A percentile compares a stretch with the other conserved stretches of the same genome.
Evolutionary conservation across 2,888 invertebrate genomes (phyloP).

Genomic region (Agriopis aurantiaria): DNA sequence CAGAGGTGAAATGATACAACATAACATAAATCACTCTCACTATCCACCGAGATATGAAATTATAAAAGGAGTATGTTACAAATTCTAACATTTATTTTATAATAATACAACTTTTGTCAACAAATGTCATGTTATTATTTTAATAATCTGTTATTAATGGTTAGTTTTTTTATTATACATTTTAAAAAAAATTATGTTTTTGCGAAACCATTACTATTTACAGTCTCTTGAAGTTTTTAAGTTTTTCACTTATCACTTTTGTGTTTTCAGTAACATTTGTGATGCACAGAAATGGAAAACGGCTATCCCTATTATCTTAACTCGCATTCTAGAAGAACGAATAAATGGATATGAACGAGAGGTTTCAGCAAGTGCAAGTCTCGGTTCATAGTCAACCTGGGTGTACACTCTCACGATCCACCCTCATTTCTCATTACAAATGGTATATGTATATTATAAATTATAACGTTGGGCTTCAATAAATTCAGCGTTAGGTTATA

Average conservation of each 20-base stretch:
- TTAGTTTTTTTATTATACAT: no score
- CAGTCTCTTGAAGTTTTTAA: no score
- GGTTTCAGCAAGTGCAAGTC: not conserved
- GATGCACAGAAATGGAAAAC: not conserved
- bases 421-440: not conserved
- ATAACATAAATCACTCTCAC: constrained; percentile 16
- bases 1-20: constrained; percentile 2
- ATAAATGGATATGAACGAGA: not conserved
- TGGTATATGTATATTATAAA: not conserved
- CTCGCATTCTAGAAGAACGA: not conserved
- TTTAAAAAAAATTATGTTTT: no score
- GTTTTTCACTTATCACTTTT: not conserved
- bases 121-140: no score
- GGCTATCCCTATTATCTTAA: not conserved
- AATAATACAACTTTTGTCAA: not conserved
- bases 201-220: no score
- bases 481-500: not conserved
- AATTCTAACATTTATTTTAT: not conserved
- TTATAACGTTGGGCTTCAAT: not conserved
- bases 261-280: constrained; percentile 1
- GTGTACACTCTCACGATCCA: not conserved
- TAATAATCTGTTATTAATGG: no score
- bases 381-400: constrained; percentile 32
- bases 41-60: constrained; percentile 16
- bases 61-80: constrained; percentile 11